phyloP scores from a whole-genome alignment of 2,113 vertebrate genomes.

The Petrocephalus zakoni region DNA sequence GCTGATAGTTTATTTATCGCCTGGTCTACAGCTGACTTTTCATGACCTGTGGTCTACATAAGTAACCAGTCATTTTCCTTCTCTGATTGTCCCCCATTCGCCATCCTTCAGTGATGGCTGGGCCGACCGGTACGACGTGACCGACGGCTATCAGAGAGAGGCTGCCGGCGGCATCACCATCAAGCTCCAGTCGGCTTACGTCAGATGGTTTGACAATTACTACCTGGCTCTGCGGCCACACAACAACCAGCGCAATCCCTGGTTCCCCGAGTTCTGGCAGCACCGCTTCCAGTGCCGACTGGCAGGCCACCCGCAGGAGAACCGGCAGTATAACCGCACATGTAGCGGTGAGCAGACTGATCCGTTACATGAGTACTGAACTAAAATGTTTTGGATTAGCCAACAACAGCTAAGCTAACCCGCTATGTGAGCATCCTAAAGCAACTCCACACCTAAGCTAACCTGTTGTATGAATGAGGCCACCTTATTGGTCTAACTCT shows the following conservation, averaged over 20 bases:
- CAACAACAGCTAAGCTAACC: not conserved
- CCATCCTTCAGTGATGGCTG: constrained; percentile 79
- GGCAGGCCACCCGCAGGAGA: constrained; percentile 82
- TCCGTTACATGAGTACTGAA: not conserved
- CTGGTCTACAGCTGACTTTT: not conserved
- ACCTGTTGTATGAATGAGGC: not conserved
- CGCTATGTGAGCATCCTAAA: not conserved
- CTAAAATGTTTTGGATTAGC: not conserved
- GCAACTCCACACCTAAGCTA: not conserved
- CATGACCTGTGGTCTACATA: not conserved
- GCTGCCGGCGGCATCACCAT: constrained; percentile 94
- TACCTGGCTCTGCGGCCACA: constrained; percentile 88
- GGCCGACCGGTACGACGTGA: constrained; percentile 96
- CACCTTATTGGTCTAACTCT: not conserved
- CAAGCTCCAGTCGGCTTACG: constrained; percentile 91
- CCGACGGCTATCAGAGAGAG: constrained; percentile 86
- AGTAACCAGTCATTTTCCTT: not conserved
- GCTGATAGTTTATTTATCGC: not conserved
- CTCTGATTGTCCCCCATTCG: not conserved
- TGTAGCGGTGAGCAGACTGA: constrained; percentile 76
- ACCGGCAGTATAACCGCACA: constrained; percentile 79
- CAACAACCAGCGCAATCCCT: constrained; percentile 85
- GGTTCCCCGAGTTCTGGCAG: constrained; percentile 99
- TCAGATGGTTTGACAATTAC: constrained; percentile 98
- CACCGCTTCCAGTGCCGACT: constrained; percentile 86